Evolutionary conservation across 2,113 vertebrate species (phyloP).

Genomic region (Heptranchias perlo): DNA sequence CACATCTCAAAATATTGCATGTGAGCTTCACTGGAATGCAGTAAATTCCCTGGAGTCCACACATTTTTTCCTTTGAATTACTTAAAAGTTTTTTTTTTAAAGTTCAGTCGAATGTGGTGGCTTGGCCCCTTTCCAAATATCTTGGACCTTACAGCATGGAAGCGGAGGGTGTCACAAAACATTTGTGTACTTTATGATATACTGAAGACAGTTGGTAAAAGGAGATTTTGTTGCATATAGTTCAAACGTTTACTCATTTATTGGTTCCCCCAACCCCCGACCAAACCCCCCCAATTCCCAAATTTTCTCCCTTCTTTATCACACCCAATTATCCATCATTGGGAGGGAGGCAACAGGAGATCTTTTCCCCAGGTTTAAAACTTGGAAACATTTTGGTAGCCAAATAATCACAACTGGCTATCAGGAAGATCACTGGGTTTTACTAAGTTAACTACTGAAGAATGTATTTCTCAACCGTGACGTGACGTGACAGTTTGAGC

Average conservation of each 20-base stretch:
- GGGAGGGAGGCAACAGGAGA: background rate
- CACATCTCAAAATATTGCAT: background rate
- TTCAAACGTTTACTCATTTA: background rate
- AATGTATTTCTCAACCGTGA: background rate
- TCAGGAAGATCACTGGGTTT: background rate
- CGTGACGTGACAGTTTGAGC: background rate
- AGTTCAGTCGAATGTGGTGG: conserved; percentile 13
- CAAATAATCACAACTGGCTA: background rate
- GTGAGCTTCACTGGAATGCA: background rate
- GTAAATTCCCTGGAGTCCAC: background rate
- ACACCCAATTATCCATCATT: background rate
- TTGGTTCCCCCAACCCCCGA: background rate
- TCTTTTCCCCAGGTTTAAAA: background rate
- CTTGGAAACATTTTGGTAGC: background rate
- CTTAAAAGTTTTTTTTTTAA: background rate
- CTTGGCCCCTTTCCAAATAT: conserved; percentile 7
- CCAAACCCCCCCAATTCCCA: background rate
- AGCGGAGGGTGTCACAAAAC: background rate
- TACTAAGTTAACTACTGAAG: background rate
- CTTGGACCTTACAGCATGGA: background rate
- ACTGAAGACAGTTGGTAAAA: background rate
- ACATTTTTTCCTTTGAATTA: background rate
- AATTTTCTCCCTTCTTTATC: background rate
- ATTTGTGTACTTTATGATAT: background rate
- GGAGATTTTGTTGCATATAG: background rate